Evolutionary conservation across 2,113 vertebrate genomes (phyloP).

Genomic region (Oryzias celebensis): DNA sequence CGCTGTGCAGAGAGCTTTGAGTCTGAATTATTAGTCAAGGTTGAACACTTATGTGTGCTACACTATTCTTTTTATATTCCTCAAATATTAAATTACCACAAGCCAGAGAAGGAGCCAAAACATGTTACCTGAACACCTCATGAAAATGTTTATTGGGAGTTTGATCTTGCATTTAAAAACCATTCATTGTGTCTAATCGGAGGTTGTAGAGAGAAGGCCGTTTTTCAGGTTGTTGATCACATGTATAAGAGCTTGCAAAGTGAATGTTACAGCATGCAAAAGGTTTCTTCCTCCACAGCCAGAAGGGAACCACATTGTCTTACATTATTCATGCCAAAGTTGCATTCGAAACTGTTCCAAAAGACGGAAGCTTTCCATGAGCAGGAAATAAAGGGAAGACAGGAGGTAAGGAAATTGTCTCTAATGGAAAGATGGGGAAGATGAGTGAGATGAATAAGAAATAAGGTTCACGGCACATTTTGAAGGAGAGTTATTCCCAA

Average conservation of each 20-base stretch:
- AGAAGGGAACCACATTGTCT: slow-evolving; percentile 42
- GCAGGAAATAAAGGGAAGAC: slow-evolving; percentile 51
- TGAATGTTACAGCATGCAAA: slow-evolving; percentile 29
- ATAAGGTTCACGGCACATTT: slow-evolving; percentile 24
- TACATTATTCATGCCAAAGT: slow-evolving; percentile 68
- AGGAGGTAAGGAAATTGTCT: slow-evolving; percentile 42
- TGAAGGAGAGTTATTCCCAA: slow-evolving; percentile 21
- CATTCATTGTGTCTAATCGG: no score
- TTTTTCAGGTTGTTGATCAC: not conserved
- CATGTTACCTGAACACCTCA: no score
- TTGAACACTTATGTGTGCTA: no score
- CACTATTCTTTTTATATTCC: no score
- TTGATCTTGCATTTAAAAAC: no score
- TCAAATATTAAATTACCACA: no score
- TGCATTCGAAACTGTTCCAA: slow-evolving; percentile 46
- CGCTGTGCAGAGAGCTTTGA: slow-evolving; percentile 38
- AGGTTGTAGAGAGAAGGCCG: no score
- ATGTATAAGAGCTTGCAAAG: slow-evolving; percentile 13
- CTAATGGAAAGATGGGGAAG: slow-evolving; percentile 35
- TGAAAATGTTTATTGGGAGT: no score
- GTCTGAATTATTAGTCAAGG: slow-evolving; percentile 16
- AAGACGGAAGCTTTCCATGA: slow-evolving; percentile 29
- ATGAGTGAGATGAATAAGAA: slow-evolving; percentile 55
- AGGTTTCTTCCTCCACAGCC: slow-evolving; percentile 39
- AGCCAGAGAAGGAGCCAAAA: no score